phyloP scores from a whole-genome alignment of 2,113 vertebrate genomes.

The Oncorhynchus tshawytscha region DNA sequence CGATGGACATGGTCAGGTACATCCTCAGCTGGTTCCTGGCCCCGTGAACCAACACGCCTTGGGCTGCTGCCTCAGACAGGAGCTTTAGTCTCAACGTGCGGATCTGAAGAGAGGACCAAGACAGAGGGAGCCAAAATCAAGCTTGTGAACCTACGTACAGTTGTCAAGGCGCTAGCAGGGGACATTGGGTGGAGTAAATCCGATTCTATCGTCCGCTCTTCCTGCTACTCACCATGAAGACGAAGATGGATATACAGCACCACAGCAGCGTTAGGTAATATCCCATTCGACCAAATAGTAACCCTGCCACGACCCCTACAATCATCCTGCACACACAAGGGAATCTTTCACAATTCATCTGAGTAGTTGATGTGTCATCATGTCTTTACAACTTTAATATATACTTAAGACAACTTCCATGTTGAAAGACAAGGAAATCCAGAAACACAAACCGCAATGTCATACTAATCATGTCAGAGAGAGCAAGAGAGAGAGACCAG shows the following conservation, averaged over 20 bases:
- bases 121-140: constrained; percentile 32
- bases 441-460: neutral
- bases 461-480: neutral
- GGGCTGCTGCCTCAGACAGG: constrained; percentile 81
- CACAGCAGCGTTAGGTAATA: constrained; percentile 86
- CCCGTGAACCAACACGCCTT: constrained; percentile 80
- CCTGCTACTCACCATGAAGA: constrained; percentile 5
- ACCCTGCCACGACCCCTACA: constrained; percentile 78
- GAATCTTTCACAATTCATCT: neutral
- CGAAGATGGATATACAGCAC: constrained; percentile 63
- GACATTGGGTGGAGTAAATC: constrained; percentile 48
- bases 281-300: constrained; percentile 82
- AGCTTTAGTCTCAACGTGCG: constrained; percentile 83
- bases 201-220: constrained; percentile 7
- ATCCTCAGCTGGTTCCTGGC: constrained; percentile 88
- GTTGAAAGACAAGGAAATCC: neutral
- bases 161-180: neutral
- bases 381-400: too few species aligned
- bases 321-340: constrained; percentile 80
- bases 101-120: constrained; percentile 58
- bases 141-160: neutral
- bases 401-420: neutral
- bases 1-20: constrained; percentile 91
- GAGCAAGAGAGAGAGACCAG: neutral
- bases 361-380: constrained; percentile 29